Evolutionary conservation across 2,113 vertebrate genomes (phyloP).

Genomic region (Crotophaga sulcirostris): DNA sequence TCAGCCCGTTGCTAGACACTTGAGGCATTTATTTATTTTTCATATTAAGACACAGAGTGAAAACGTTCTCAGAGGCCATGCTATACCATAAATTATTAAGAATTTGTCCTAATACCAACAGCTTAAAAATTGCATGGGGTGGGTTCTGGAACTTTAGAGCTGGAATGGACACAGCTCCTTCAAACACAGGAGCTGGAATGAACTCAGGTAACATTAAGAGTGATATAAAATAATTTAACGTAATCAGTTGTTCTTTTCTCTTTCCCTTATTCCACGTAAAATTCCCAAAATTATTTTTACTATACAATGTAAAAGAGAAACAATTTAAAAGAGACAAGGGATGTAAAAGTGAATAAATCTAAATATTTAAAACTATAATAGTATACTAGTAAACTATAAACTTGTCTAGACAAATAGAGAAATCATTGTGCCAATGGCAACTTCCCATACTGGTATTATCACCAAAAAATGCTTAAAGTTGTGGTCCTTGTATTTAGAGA

Average conservation of each 20-base stretch:
- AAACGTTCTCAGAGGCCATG: conserved; percentile 4
- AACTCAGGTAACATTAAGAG: background rate
- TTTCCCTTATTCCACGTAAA: background rate
- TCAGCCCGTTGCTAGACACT: background rate
- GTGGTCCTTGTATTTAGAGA: background rate
- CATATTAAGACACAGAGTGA: background rate
- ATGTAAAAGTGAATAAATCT: background rate
- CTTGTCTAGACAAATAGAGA: background rate
- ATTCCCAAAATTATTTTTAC: background rate
- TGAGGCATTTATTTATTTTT: conserved; percentile 14
- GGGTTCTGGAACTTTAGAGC: background rate
- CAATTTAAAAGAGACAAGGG: background rate
- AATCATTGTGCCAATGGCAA: background rate
- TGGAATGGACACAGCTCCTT: conserved; percentile 2
- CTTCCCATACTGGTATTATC: background rate
- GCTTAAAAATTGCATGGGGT: conserved; percentile 10
- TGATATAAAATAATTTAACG: background rate
- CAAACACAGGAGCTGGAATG: background rate
- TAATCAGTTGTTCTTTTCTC: background rate
- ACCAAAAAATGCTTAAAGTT: background rate
- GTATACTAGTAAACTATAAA: background rate
- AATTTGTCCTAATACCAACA: background rate
- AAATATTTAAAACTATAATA: background rate
- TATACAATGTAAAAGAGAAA: background rate
- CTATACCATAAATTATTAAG: background rate